Base-by-base conservation (phyloP, 2,888 invertebrate genomes). In the Mamestra brassicae region DNA sequence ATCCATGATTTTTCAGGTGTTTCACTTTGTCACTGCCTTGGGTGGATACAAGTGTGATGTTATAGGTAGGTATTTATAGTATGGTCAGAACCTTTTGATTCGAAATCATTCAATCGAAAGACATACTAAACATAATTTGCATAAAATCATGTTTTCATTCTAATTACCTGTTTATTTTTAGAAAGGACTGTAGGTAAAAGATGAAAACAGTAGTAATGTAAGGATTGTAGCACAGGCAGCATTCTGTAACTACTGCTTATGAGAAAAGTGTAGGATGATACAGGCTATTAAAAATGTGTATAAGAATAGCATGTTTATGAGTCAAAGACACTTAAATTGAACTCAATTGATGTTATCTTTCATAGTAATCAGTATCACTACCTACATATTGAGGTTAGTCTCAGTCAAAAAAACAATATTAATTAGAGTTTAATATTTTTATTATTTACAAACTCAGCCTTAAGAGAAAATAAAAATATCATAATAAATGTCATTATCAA, bases 311-410 rank as follows among this genome's bases (percentile, higher is more conserved):
- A 42, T 42, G 42, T 42, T 10, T 47, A 13, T 47, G 47, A 47
- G 4, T 74, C 66, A 54, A 50, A 74, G 10, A 36, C 61, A 66
- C 26, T 54, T 73, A 57, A 52, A 79, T 69, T 83, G 83, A 83
- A 81, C 63, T 78, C 69, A 78, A 81, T 74, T 83, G 74, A 61
- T 67, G 61, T 84, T 80, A 82, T 82, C 76, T 71, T 71, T 61
- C 13, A 1, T 52, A 61, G 42, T 64, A 81, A 68, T 76, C 55
- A 69, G 52, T 72, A 38, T 8, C 57, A 63, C 47, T 45, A 61
- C 13, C 47, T 45, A 61, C 13, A 17, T 4, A 74, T 42, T 62
- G 50, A 80, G 76, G 71, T 80, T 65, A 84, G 17, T 45, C 11
- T 5, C 64, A 69, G 61, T 26, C 67, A 83, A 80, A 74, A 57